A percentile compares a stretch with the other conserved stretches of the same genome.
Evolutionary conservation across 2,797 vertebrate genomes (phyloP).

Genomic region (Carcharodon carcharias): DNA sequence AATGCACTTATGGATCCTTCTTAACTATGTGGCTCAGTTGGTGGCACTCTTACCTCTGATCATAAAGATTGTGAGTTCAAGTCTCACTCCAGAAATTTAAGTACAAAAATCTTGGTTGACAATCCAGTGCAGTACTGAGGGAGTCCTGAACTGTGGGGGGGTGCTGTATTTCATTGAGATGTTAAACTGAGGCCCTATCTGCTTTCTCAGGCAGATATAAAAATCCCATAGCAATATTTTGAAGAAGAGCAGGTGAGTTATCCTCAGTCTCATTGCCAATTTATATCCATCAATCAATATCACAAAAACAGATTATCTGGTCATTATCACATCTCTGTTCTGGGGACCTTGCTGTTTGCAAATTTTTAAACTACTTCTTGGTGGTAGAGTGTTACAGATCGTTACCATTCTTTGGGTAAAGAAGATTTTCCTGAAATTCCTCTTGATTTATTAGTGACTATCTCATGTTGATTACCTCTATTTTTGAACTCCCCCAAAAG

Average conservation of each 20-base stretch:
- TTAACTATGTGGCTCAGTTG: not conserved
- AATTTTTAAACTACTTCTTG: not conserved
- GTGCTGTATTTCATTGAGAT: not conserved
- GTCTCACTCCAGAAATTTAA: not conserved
- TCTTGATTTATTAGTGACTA: conserved; percentile 13
- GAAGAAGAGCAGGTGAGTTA: not conserved
- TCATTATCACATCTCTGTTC: not conserved
- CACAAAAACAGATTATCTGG: not conserved
- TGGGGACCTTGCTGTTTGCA: not conserved
- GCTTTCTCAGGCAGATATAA: not conserved
- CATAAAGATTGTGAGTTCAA: not conserved
- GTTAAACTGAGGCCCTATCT: not conserved
- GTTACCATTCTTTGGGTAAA: not conserved
- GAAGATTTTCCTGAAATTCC: not conserved
- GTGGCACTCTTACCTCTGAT: not conserved
- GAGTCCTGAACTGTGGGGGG: not conserved
- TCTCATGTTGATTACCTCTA: not conserved
- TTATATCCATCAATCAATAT: not conserved
- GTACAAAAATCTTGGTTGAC: not conserved
- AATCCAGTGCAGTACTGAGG: not conserved
- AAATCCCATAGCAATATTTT: not conserved
- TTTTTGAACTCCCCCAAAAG: not conserved
- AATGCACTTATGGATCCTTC: not conserved
- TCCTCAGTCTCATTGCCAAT: not conserved
- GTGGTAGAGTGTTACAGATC: not conserved